phyloP scores from a whole-genome alignment of 1,140 invertebrate genomes.

The Spodoptera frugiperda region DNA sequence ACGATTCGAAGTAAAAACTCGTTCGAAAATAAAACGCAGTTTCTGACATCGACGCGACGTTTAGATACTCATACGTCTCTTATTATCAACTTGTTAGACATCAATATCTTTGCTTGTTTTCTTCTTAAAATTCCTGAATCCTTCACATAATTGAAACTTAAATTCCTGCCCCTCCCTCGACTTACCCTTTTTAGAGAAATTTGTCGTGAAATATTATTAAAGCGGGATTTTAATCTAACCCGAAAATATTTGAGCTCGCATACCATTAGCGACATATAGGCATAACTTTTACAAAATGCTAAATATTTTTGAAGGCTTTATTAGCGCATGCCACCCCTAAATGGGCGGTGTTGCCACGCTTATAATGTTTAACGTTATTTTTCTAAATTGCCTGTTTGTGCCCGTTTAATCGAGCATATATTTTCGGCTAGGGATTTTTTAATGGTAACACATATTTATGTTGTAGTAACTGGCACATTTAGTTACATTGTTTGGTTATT shows the following conservation, averaged over 20 bases:
- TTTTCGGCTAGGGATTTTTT: conserved; percentile 7
- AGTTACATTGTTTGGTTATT: too few relatives aligned
- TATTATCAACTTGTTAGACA: too few relatives aligned
- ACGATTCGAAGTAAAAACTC: too few relatives aligned
- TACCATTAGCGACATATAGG: conserved; percentile 23
- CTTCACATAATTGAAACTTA: too few relatives aligned
- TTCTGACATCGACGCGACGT: too few relatives aligned
- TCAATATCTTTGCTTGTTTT: too few relatives aligned
- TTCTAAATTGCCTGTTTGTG: conserved; percentile 31
- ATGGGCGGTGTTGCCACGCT: background rate
- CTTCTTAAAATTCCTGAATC: too few relatives aligned
- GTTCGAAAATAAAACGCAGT: too few relatives aligned
- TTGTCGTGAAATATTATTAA: background rate
- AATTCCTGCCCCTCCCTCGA: too few relatives aligned
- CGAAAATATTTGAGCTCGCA: conserved; percentile 17
- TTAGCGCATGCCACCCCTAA: conserved; percentile 21
- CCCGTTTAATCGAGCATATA: conserved; percentile 22
- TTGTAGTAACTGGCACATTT: background rate
- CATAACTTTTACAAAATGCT: conserved; percentile 32
- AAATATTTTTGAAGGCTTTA: conserved; percentile 29
- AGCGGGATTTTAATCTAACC: conserved; percentile 16
- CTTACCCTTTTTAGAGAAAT: too few relatives aligned
- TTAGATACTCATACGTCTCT: too few relatives aligned
- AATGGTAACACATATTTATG: background rate
- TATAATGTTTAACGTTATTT: conserved; percentile 33